Evolutionary conservation across 2,797 vertebrate species (phyloP).

Genomic region (Lemur catta): DNA sequence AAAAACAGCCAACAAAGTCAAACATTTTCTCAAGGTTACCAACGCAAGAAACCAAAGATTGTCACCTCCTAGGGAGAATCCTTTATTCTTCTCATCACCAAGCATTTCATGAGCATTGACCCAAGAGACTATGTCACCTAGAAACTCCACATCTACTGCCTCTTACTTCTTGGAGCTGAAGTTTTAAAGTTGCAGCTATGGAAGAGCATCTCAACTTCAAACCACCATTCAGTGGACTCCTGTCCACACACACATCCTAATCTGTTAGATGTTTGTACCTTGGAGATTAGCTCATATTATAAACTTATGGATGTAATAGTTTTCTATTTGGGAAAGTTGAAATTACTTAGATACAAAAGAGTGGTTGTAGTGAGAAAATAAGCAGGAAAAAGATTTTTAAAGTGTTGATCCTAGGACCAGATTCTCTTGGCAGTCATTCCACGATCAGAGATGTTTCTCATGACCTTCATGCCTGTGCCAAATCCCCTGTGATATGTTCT

Average conservation of each 20-base stretch:
- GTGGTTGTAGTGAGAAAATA: not conserved
- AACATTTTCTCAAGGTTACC: not conserved
- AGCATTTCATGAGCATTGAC: not conserved
- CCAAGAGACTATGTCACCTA: not conserved
- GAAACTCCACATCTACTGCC: not conserved
- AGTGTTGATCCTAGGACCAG: not conserved
- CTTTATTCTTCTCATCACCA: not conserved
- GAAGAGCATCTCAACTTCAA: not conserved
- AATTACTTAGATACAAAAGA: not conserved
- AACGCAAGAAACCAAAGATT: not conserved
- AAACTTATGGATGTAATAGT: not conserved
- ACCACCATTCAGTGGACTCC: not conserved
- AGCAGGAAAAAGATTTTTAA: not conserved
- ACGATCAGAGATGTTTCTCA: not conserved
- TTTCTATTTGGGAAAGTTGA: not conserved
- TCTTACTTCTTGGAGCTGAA: not conserved
- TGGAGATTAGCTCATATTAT: not conserved
- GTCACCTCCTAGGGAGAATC: not conserved
- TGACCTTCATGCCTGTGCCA: not conserved
- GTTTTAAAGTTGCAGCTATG: not conserved
- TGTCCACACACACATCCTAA: not conserved
- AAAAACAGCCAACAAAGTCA: not conserved
- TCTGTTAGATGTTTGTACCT: not conserved
- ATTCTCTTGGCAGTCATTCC: not conserved
- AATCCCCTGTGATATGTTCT: not conserved